Conservation (phyloP, 1,140 invertebrate species). For the Coenobita brevimanus region DNA sequence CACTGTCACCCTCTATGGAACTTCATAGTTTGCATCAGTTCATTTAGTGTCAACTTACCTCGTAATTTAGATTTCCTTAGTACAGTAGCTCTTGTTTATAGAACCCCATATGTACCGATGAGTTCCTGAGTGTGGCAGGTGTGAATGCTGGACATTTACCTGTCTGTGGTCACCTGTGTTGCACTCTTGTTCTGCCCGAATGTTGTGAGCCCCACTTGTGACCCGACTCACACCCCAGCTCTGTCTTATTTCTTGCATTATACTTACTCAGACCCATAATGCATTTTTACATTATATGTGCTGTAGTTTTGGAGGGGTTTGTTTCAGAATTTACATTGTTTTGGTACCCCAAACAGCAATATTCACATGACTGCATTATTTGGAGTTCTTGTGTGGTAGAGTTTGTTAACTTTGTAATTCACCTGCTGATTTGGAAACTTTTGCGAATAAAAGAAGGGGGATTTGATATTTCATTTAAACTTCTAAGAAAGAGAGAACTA, state of each 20-base stretch:
- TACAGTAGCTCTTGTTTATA: neutral
- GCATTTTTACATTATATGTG: no score
- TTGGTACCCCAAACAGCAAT: neutral
- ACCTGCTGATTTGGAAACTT: neutral
- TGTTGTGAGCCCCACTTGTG: constrained; percentile 48
- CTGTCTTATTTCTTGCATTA: neutral
- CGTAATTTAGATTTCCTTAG: constrained; percentile 7
- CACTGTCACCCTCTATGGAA: no score
- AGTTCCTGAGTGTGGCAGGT: constrained; percentile 42
- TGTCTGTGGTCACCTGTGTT: constrained; percentile 52
- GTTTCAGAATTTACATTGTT: neutral
- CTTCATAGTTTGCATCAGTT: no score
- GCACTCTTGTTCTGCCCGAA: constrained; percentile 57
- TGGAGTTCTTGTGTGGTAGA: neutral
- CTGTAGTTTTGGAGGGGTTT: neutral
- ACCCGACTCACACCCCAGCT: neutral
- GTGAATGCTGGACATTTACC: constrained; percentile 24
- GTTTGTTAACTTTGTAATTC: neutral
- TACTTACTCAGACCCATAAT: no score
- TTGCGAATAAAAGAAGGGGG: no score
- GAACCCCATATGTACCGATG: neutral
- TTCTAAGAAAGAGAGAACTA: neutral
- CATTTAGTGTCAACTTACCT: no score
- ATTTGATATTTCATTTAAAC: no score
- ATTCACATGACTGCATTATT: neutral